These are phyloP conservation scores for Dendropsophus ebraccatus DNA, from an alignment of 2,113 vertebrate species.

Conservation along the genomic window DNA sequence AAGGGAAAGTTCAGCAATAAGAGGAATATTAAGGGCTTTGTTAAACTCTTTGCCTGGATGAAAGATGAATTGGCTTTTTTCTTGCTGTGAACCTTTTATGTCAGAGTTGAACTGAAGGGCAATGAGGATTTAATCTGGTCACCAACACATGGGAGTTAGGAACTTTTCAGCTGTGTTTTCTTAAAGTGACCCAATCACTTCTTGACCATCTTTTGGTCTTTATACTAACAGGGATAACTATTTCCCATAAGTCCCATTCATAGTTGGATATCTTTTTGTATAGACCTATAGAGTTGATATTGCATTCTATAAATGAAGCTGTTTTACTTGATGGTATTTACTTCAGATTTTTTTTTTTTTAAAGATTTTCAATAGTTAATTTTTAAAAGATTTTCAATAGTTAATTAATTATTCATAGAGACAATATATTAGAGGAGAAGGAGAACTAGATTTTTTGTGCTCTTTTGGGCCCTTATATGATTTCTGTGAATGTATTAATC, in stretches of 20 bases:
- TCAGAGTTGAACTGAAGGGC: slow-evolving; percentile 49
- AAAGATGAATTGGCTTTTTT: slow-evolving; percentile 47
- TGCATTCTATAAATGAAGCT: too few species aligned
- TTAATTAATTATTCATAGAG: not conserved
- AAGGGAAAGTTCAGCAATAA: slow-evolving; percentile 19
- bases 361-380: too few species aligned
- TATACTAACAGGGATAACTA: not conserved
- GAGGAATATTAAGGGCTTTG: slow-evolving; percentile 27
- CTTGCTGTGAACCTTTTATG: slow-evolving; percentile 41
- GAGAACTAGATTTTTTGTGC: too few species aligned
- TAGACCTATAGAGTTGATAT: not conserved
- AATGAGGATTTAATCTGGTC: slow-evolving; percentile 2
- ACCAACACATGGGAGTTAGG: not conserved
- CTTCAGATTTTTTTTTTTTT: too few species aligned
- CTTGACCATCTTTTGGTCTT: not conserved
- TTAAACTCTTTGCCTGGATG: slow-evolving; percentile 23
- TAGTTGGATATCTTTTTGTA: not conserved
- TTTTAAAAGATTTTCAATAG: not conserved
- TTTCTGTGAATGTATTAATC: not conserved
- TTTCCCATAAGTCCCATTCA: not conserved
- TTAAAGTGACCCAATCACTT: not conserved
- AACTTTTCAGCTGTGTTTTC: not conserved
- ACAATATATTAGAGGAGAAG: too few species aligned
- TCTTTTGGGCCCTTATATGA: too few species aligned
- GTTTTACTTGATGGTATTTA: too few species aligned